Conservation (phyloP, 2,888 invertebrate genomes). For the Trichogramma dendrolimi region DNA sequence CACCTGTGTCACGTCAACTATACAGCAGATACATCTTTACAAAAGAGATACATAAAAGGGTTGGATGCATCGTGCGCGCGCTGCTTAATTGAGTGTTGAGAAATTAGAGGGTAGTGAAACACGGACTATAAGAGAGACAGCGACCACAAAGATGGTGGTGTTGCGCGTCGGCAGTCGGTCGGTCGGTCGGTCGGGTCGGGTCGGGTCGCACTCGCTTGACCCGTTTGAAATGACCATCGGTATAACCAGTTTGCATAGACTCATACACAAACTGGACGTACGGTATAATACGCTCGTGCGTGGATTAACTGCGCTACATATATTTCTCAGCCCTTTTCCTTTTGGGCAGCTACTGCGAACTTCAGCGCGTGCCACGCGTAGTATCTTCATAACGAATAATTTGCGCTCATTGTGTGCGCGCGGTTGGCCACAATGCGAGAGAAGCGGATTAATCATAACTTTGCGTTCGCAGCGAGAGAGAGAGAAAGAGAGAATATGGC, state of each 20-base stretch:
- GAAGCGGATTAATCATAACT: constrained; percentile 17
- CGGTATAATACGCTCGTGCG: neutral
- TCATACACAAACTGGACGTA: constrained; percentile 18
- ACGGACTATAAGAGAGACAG: neutral
- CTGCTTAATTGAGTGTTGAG: constrained; percentile 28
- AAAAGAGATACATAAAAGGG: too few relatives aligned
- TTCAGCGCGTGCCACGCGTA: constrained; percentile 3
- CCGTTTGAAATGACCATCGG: constrained; percentile 23
- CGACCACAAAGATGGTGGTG: neutral
- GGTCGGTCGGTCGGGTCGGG: neutral
- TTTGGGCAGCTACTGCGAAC: neutral
- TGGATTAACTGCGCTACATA: constrained; percentile 23
- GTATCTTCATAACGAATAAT: constrained; percentile 8
- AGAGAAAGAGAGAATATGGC: too few relatives aligned
- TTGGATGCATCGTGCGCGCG: neutral
- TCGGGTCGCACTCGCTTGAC: constrained; percentile 19
- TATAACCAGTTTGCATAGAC: constrained; percentile 19
- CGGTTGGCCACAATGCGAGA: neutral
- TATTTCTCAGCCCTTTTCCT: too few relatives aligned
- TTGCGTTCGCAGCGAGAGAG: too few relatives aligned
- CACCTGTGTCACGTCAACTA: constrained; percentile 1
- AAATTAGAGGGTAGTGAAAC: constrained; percentile 18
- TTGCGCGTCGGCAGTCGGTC: neutral
- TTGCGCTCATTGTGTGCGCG: constrained; percentile 5
- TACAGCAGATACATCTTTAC: neutral